These are phyloP conservation scores for Orchestia grillus DNA, from an alignment of 1,140 invertebrate genomes.

Conservation along the genomic window DNA sequence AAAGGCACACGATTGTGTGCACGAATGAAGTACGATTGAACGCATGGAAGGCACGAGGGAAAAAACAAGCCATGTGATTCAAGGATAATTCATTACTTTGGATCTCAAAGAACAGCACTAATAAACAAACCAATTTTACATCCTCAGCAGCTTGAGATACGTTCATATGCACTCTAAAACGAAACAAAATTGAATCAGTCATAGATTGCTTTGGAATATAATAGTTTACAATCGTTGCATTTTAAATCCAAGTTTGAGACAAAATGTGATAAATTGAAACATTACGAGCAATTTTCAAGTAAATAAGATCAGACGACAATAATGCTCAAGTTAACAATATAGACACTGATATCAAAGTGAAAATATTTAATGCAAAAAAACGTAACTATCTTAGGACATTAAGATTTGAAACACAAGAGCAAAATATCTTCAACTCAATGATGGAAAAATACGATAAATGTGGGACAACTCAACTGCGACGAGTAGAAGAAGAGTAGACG, in stretches of 20 bases:
- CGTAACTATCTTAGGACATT: background rate
- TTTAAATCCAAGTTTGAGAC: no score
- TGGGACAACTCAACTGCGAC: background rate
- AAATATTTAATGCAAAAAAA: no score
- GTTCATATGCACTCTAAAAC: background rate
- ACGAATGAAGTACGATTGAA: background rate
- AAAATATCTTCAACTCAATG: background rate
- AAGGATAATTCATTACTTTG: background rate
- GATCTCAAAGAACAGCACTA: background rate
- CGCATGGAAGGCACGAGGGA: background rate
- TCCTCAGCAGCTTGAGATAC: background rate
- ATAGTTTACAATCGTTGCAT: no score
- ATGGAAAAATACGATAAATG: background rate
- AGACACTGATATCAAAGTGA: no score
- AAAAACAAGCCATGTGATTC: background rate
- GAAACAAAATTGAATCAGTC: background rate
- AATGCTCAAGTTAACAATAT: no score
- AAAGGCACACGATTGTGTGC: background rate
- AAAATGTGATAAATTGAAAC: no score
- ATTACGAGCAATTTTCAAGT: no score
- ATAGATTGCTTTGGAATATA: no score
- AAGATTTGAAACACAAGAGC: background rate
- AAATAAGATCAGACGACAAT: no score
- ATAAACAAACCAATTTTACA: background rate
- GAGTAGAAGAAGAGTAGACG: background rate